A percentile compares a stretch with the other conserved stretches of the same genome.
Conservation (phyloP, 64 coral and sea anemone genomes). For the Actinia tenebrosa region DNA sequence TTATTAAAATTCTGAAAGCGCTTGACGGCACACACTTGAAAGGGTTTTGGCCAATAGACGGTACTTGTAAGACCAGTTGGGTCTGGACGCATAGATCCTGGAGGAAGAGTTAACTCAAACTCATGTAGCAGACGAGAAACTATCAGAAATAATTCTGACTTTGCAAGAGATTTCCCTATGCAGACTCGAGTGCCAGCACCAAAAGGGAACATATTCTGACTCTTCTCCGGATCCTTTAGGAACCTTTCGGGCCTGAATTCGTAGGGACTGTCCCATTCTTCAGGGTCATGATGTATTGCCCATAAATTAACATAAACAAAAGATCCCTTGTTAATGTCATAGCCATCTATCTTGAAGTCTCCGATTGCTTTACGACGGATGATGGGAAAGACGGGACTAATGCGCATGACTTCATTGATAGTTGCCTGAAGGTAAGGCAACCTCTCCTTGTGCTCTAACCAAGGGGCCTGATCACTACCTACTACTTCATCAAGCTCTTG, state of each 20-base stretch:
- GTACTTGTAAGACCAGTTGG: conserved; percentile 59
- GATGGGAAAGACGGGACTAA: conserved; percentile 70
- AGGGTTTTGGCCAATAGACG: conserved; percentile 64
- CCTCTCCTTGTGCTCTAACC: conserved; percentile 40
- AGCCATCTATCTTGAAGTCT: conserved; percentile 60
- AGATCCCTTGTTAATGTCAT: conserved; percentile 59
- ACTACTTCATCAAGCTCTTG: conserved; percentile 56
- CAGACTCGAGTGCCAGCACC: conserved; percentile 74
- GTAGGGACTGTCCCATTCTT: conserved; percentile 54
- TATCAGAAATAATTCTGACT: conserved; percentile 78
- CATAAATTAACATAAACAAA: conserved; percentile 71
- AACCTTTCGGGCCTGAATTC: conserved; percentile 73
- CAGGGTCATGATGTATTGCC: conserved; percentile 88
- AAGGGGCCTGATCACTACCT: conserved; percentile 7
- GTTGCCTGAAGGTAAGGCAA: conserved; percentile 81
- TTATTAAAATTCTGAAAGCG: not conserved
- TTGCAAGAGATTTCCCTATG: conserved; percentile 68
- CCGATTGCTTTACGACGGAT: conserved; percentile 56
- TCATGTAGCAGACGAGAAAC: conserved; percentile 62
- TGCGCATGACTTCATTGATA: conserved; percentile 72
- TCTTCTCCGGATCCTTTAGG: conserved; percentile 46
- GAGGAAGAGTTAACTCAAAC: conserved; percentile 54
- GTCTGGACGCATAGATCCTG: conserved; percentile 33
- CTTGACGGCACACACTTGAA: conserved; percentile 29
- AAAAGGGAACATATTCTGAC: conserved; percentile 61